Percentiles rank a stretch among this genome's conserved stretches.
Conservation (phyloP, 2,797 vertebrate genomes). For the Urosaurus nigricauda region DNA sequence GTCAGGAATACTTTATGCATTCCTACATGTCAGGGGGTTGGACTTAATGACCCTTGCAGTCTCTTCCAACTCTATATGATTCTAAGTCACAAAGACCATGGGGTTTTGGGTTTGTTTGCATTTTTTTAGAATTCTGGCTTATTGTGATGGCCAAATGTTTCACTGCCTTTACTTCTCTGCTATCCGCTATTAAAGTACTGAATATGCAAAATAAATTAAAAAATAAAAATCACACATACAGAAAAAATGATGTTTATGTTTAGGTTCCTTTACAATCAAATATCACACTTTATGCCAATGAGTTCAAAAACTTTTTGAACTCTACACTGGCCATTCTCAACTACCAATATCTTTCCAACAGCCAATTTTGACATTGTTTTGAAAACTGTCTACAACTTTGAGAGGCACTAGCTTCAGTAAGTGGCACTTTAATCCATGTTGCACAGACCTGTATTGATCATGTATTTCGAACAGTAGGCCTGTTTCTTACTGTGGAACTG, state of each 20-base stretch:
- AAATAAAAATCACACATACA: not conserved
- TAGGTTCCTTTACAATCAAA: not conserved
- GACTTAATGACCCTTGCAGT: too few relatives aligned
- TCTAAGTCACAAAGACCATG: not conserved
- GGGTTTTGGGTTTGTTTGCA: too few relatives aligned
- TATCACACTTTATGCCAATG: not conserved
- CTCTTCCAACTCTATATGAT: too few relatives aligned
- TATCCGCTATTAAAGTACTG: not conserved
- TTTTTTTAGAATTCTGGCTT: not conserved
- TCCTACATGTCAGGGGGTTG: too few relatives aligned
- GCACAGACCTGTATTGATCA: conserved; percentile 24
- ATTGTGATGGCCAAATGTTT: not conserved
- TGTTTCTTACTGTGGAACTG: not conserved
- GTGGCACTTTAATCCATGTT: not conserved
- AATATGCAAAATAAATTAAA: not conserved
- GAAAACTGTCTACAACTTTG: not conserved
- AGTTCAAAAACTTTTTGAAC: not conserved
- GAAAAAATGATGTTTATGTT: not conserved
- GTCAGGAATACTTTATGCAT: too few relatives aligned
- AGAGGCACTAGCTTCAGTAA: not conserved
- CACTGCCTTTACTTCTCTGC: not conserved
- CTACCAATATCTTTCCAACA: not conserved
- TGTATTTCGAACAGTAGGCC: conserved; percentile 8
- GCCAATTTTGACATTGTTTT: conserved; percentile 9
- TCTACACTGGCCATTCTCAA: not conserved